A percentile compares a stretch with the other conserved stretches of the same genome.
Conservation (phyloP, 2,888 invertebrate species). For the Ashinkailepas kermadecensis region DNA sequence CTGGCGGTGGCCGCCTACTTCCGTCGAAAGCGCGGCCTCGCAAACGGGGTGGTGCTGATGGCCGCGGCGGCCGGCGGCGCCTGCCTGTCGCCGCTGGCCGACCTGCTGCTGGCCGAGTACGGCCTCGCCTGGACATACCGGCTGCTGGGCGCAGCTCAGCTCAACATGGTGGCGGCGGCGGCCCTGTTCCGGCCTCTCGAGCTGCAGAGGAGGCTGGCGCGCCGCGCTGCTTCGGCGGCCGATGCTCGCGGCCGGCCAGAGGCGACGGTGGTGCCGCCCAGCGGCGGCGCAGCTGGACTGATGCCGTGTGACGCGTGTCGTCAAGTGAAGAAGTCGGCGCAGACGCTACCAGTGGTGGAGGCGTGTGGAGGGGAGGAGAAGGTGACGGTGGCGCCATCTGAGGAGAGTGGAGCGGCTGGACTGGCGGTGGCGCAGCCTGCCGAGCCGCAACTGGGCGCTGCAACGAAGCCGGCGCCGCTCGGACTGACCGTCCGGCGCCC, state of each 20-base stretch:
- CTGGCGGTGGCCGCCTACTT: conserved; percentile 4
- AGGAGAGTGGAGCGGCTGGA: too few species aligned
- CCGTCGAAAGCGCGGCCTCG: background rate
- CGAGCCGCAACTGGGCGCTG: background rate
- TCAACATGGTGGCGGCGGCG: background rate
- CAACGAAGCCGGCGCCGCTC: background rate
- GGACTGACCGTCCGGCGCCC: background rate
- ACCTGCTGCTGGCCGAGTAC: background rate
- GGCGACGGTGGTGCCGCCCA: background rate
- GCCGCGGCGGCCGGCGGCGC: conserved; percentile 6
- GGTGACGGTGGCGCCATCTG: background rate
- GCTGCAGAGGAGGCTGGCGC: background rate
- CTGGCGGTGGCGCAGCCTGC: too few species aligned
- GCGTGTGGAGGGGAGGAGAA: background rate
- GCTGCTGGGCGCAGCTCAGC: background rate
- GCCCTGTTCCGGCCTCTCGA: background rate
- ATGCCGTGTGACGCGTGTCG: too few species aligned
- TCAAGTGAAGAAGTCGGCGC: too few species aligned
- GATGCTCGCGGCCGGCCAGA: background rate
- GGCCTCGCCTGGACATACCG: conserved; percentile 1
- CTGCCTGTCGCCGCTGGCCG: background rate
- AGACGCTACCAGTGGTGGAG: too few species aligned
- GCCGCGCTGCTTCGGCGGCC: background rate
- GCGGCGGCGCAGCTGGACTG: too few species aligned
- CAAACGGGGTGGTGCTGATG: background rate